Evolutionary conservation across 2,797 vertebrate species (phyloP), one percentile per base, ranked within the genome.

Genomic region (Echeneis naucrates): DNA sequence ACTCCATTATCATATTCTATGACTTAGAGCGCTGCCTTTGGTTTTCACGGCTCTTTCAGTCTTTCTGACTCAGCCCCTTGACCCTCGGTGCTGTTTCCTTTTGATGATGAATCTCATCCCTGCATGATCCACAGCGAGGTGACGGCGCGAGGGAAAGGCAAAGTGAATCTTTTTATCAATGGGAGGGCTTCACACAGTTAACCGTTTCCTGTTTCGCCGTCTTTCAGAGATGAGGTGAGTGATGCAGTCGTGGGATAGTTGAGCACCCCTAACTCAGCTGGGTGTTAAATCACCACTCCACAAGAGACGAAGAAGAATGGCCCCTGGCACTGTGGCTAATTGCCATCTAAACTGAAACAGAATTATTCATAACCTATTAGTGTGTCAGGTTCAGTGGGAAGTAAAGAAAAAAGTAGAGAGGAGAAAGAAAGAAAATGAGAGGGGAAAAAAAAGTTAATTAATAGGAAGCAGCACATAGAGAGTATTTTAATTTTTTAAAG

Each of bases 321-420:
- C 95, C 93, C 72, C 75, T 88, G 90, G 93, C 90, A 63, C 90
- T 72, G 90, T 88, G 86, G 92, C 92, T 94, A 94, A 93, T 94
- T 93, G 92, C 87, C 80, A 40, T 91, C 93, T 93, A 93, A 92
- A 92, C 91, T 92, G 91, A 95, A 94, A 93, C 91, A 90, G 93
- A 94, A 95, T 95, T 94, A 95, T 95, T 95, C 94, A 95, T 95
- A 94, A 93, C 88, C 89, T 92, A 94, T 95, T 94, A 95, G 93
- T 87, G 89, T 91, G 91, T 92, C 91, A 90, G 90, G 93, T 94
- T 94, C 91, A 91, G 78, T 79, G 76, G 87, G 87, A 92, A 91
- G 79, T 80, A 80, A 88, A 83, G 89, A 75, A 87, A 90, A 88
- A 86, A 81, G 69, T 73, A 30, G 61, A 75, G 80, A 78, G 54